A percentile compares a stretch with the other conserved stretches of the same genome.
Evolutionary conservation across 2,888 invertebrate genomes (phyloP).

Genomic region (Epirrhoe alternata): DNA sequence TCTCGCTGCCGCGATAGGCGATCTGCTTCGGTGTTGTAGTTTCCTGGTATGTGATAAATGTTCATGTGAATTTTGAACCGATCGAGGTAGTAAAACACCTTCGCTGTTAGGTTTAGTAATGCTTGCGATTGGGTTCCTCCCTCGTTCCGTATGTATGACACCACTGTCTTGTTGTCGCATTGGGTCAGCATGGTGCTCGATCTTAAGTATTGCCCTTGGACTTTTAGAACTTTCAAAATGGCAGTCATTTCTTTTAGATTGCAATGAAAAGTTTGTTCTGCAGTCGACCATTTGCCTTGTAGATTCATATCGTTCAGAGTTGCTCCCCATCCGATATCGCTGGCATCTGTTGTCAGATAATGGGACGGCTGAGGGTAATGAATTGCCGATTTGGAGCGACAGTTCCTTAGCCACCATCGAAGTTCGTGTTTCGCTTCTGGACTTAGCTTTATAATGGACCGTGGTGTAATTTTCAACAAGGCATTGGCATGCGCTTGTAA

Average conservation of each 20-base stretch:
- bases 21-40: too few species aligned
- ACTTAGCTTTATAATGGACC: neutral
- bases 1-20: slow-evolving; percentile 1
- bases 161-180: slow-evolving; percentile 19
- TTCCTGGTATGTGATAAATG: slow-evolving; percentile 13
- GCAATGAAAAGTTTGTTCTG: slow-evolving; percentile 15
- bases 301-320: slow-evolving; percentile 7
- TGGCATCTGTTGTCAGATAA: slow-evolving; percentile 25
- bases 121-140: slow-evolving; percentile 14
- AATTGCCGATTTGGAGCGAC: neutral
- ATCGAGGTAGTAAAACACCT: neutral
- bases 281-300: neutral
- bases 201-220: neutral
- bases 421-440: neutral
- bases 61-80: neutral
- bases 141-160: slow-evolving; percentile 16
- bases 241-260: slow-evolving; percentile 18
- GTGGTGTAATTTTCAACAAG: neutral
- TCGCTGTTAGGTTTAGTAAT: slow-evolving; percentile 1
- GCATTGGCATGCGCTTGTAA: slow-evolving; percentile 1
- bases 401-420: slow-evolving; percentile 9
- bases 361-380: slow-evolving; percentile 9
- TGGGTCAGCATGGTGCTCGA: neutral
- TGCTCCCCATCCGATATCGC: slow-evolving; percentile 23
- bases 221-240: slow-evolving; percentile 5